Base-by-base conservation (phyloP, 2,888 invertebrate species). In the Sthenelais limicola region DNA sequence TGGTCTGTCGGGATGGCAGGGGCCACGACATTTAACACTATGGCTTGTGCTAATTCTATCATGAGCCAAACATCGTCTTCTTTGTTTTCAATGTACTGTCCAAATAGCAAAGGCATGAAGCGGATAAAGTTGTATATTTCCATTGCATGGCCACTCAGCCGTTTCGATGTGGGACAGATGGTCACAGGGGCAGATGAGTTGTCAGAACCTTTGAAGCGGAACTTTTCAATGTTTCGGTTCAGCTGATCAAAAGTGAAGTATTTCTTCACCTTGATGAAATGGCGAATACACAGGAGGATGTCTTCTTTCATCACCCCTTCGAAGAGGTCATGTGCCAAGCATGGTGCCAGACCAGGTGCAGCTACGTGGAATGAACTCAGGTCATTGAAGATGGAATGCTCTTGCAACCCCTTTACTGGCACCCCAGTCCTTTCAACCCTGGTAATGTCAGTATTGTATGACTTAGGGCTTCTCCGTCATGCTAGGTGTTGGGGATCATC, bases 141-240 rank as follows among this genome's bases (percentile, higher is more conserved):
- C 7, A 51, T 26, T 9, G 51, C 51, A 51, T 51, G 51, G 7
- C 51, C 51, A 4, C 7, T 4, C 21, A 51, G 51, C 26, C n/a
- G 21, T 51, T 51, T n/a, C n/a, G n/a, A n/a, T n/a, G n/a, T 51
- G 5, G 68, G 15, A 21, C 68, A 30, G 32, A 71, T 15, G 21
- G 5, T 26, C 7, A 5, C 21, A 24, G 51, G 51, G 21, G 21
- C 26, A 18, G 21, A 24, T 7, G 21, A 24, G 7, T 24, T 26
- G 26, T 51, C 51, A 51, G 7, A 7, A 4, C 51, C 51, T 9
- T 51, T 9, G 18, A 24, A 51, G 7, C 26, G 21, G 18, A 51
- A 51, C 7, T 18, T 51, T 4, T 5, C 5, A 9, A 51, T 51
- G 5, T 21, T 18, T 18, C 51, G 21, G 51, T 51, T 51, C 7